Percentiles rank a stretch among this genome's conserved stretches.
Evolutionary conservation across 2,888 invertebrate species (phyloP).

Genomic region (Deladenus siricidicola): DNA sequence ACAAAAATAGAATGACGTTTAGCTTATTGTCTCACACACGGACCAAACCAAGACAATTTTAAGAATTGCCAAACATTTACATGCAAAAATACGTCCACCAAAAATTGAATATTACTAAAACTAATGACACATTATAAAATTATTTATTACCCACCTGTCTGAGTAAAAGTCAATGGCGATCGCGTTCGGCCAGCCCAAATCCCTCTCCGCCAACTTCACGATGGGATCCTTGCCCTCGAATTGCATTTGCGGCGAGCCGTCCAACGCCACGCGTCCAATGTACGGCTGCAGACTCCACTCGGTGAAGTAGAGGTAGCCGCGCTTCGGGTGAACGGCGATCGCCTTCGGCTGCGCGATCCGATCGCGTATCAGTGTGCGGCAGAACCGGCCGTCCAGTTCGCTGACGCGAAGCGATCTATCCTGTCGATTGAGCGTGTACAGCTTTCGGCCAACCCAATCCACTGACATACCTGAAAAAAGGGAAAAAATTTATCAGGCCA

Average conservation of each 20-base stretch:
- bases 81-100: background rate
- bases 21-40: no score
- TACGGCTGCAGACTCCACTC: slow-evolving; percentile 71
- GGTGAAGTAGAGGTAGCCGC: slow-evolving; percentile 71
- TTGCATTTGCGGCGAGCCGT: slow-evolving; percentile 64
- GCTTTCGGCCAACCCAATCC: slow-evolving; percentile 88
- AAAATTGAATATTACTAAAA: background rate
- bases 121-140: background rate
- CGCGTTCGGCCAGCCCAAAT: slow-evolving; percentile 97
- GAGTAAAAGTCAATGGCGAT: slow-evolving; percentile 91
- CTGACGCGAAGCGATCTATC: slow-evolving; percentile 89
- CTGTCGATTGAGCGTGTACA: slow-evolving; percentile 93
- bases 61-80: no score
- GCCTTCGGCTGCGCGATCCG: slow-evolving; percentile 88
- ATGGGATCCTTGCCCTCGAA: slow-evolving; percentile 60
- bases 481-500: no score
- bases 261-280: slow-evolving; percentile 93
- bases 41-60: no score
- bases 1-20: no score
- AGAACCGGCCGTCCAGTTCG: slow-evolving; percentile 79
- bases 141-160: slow-evolving; percentile 60
- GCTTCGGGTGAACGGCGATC: slow-evolving; percentile 82
- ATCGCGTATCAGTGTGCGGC: slow-evolving; percentile 68
- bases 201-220: slow-evolving; percentile 78
- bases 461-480: slow-evolving; percentile 66